Conservation (phyloP, 2,888 invertebrate genomes). For the Spicauda simplicius region DNA sequence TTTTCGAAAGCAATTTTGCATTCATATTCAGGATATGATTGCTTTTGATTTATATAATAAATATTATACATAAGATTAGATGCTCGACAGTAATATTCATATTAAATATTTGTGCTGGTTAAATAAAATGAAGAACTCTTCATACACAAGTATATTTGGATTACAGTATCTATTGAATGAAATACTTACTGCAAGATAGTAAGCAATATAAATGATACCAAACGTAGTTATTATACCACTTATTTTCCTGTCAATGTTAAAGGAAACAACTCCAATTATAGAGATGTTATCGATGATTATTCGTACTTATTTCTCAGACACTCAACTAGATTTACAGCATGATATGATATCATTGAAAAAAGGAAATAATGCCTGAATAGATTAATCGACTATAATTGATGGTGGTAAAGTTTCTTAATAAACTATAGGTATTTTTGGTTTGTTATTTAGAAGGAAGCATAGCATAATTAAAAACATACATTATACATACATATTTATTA, state of each 20-base stretch:
- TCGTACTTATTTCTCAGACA: constrained; percentile 6
- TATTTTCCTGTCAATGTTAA: constrained; percentile 12
- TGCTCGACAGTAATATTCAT: no score
- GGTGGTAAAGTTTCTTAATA: not conserved
- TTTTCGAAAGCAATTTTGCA: not conserved
- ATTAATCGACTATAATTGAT: not conserved
- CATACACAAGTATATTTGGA: not conserved
- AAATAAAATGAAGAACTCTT: no score
- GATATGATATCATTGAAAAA: not conserved
- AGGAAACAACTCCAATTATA: constrained; percentile 15
- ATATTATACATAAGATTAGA: no score
- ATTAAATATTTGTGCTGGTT: no score
- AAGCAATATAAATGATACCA: not conserved
- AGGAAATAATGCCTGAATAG: not conserved
- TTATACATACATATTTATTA: no score
- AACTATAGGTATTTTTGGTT: no score
- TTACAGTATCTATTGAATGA: not conserved
- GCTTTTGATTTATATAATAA: no score
- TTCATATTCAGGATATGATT: no score
- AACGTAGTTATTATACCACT: not conserved
- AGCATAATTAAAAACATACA: no score
- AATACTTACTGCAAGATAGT: not conserved
- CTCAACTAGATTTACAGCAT: not conserved
- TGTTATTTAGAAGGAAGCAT: no score
- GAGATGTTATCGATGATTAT: constrained; percentile 14